Base-by-base conservation (phyloP, 2,797 vertebrate species). In the Xerus rutilus region DNA sequence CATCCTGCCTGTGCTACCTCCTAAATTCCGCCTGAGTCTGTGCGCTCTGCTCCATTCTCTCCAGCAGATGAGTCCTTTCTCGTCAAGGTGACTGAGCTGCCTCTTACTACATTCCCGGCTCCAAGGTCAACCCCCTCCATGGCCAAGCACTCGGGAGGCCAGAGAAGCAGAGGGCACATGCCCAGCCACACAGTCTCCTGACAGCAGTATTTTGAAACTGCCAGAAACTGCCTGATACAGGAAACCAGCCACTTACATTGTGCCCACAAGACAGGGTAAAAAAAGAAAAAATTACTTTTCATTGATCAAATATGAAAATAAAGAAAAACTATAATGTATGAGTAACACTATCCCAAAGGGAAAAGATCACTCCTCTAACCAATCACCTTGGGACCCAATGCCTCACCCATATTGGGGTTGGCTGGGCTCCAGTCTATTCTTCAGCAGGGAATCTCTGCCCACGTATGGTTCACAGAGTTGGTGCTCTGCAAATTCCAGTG, bases 221-320 rank as follows among this genome's bases (percentile, higher is more conserved):
- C 20, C 45, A 89, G 82, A 84, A 84, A 93, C 30, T 69, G 59
- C 35, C 62, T 77, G 88, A 32, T 54, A 43, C n/a, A 30, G 57
- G 6, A 90, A 90, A 87, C 62, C 45, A 47, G 52, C 72, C 45
- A 79, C 35, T 57, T 70, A 70, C 76, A 72, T 25, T 65, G 21
- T 57, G 54, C 32, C 59, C 25, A 65, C 74, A 74, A 81, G 70
- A 89, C 14, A 64, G 64, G 11, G 15, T 89, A 77, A 65, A 94
- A 18, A n/a, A 14, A 81, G n/a, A n/a, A n/a, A 74, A 64, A 5
- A 17, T 54, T 18, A 76, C 35, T 79, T 93, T 87, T 93, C 17
- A 74, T 45, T 21, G 7, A 77, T 25, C 91, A 62, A 73, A 32
- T 67, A 49, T 86, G 81, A 93, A 93, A 95, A 84, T 35, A 77